Conservation (phyloP, 2,888 invertebrate genomes). For the Caenorhabditis imperialis region DNA sequence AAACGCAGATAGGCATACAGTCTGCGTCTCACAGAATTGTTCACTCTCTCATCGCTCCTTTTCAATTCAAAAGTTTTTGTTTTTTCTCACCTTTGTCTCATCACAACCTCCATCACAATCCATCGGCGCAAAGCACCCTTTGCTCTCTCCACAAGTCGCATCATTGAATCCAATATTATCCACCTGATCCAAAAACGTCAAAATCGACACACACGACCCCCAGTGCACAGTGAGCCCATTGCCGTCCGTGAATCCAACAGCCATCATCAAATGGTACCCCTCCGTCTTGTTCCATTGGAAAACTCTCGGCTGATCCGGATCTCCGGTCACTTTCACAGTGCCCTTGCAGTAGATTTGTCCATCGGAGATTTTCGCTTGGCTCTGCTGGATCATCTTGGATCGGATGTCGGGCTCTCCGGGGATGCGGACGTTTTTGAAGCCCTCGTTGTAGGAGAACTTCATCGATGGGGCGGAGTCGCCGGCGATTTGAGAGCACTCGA, state of each 20-base stretch:
- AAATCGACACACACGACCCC: conserved; percentile 24
- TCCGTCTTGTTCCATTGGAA: conserved; percentile 34
- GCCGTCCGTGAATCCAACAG: conserved; percentile 25
- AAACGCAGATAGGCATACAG: too few species aligned
- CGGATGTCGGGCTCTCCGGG: conserved; percentile 38
- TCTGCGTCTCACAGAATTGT: too few species aligned
- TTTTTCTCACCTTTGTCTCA: too few species aligned
- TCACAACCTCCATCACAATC: conserved; percentile 35
- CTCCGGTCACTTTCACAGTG: conserved; percentile 42
- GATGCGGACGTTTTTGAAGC: conserved; percentile 46
- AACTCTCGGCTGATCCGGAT: conserved; percentile 3
- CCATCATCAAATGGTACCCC: conserved; percentile 43
- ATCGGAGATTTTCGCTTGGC: conserved; percentile 25
- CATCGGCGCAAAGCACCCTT: conserved; percentile 36
- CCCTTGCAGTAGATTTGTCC: conserved; percentile 52
- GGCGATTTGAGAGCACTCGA: conserved; percentile 56
- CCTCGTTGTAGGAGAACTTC: conserved; percentile 59
- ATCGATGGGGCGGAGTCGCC: conserved; percentile 25
- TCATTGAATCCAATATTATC: conserved; percentile 25
- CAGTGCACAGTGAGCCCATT: conserved; percentile 29
- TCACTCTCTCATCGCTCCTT: too few species aligned
- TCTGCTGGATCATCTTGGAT: conserved; percentile 23
- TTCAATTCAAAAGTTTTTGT: too few species aligned
- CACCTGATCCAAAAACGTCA: conserved; percentile 28
- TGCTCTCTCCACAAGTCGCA: conserved; percentile 27